Conservation (phyloP, 1,140 invertebrate species). For the Drosophila sp. region DNA sequence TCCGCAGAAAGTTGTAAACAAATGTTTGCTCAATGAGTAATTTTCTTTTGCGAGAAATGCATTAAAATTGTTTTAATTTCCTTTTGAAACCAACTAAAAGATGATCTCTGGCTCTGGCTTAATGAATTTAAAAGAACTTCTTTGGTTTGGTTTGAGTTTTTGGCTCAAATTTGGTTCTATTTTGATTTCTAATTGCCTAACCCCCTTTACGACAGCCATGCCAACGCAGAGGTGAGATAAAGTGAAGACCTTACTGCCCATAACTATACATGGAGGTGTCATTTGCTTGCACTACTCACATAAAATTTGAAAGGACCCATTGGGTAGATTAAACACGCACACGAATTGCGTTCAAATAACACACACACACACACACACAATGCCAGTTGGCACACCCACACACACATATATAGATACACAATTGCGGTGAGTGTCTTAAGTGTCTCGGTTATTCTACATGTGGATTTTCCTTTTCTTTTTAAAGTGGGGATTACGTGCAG, state of each 20-base stretch:
- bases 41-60: background rate
- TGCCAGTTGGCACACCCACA: conserved; percentile 11
- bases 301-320: conserved; percentile 73
- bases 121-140: too few relatives aligned
- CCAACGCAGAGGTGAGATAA: background rate
- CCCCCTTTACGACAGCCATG: background rate
- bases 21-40: background rate
- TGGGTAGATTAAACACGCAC: conserved; percentile 76
- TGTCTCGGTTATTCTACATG: conserved; percentile 38
- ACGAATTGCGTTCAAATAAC: conserved; percentile 38
- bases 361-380: conserved; percentile 13
- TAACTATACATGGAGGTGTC: conserved; percentile 51
- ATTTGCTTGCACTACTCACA: conserved; percentile 62
- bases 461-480: conserved; percentile 13
- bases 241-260: conserved; percentile 43
- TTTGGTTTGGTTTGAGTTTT: background rate
- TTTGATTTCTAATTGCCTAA: background rate
- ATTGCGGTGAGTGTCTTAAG: conserved; percentile 49
- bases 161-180: background rate
- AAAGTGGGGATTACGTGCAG: conserved; percentile 49
- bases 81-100: background rate
- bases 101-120: background rate
- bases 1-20: background rate
- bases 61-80: background rate
- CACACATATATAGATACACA: conserved; percentile 3